Conservation (phyloP, 2,888 invertebrate species). For the Agrochola circellaris region DNA sequence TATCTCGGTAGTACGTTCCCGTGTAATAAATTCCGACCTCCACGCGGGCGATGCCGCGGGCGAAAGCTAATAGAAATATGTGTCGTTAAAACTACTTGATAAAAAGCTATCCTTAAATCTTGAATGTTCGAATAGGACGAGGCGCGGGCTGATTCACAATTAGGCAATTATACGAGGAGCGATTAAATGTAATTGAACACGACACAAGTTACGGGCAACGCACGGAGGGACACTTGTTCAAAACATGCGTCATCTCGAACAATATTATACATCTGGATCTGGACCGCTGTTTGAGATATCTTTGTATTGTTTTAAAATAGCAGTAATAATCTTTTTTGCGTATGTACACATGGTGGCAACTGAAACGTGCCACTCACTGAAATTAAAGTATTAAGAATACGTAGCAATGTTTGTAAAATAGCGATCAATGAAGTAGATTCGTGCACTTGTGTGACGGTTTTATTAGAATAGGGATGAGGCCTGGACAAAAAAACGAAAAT, state of each 20-base stretch:
- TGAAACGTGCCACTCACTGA: constrained; percentile 3
- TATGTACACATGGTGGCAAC: neutral
- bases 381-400: constrained; percentile 15
- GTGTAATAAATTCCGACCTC: no score
- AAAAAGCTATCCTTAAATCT: constrained; percentile 52
- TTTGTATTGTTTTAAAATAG: constrained; percentile 33
- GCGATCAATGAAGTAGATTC: constrained; percentile 43
- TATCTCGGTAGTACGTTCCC: no score
- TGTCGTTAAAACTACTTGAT: constrained; percentile 47
- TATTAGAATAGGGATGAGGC: no score
- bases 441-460: no score
- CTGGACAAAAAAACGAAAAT: no score
- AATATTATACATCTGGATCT: constrained; percentile 65
- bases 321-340: constrained; percentile 23
- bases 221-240: constrained; percentile 63
- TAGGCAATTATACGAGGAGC: constrained; percentile 87
- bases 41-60: no score
- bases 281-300: constrained; percentile 45
- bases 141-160: constrained; percentile 79
- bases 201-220: constrained; percentile 78
- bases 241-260: constrained; percentile 75
- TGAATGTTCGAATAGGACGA: constrained; percentile 60
- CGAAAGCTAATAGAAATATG: constrained; percentile 7
- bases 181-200: constrained; percentile 89
- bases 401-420: constrained; percentile 29